Evolutionary conservation across 2,888 invertebrate species (phyloP).

Genomic region (Harpagoxenus sublaevis): DNA sequence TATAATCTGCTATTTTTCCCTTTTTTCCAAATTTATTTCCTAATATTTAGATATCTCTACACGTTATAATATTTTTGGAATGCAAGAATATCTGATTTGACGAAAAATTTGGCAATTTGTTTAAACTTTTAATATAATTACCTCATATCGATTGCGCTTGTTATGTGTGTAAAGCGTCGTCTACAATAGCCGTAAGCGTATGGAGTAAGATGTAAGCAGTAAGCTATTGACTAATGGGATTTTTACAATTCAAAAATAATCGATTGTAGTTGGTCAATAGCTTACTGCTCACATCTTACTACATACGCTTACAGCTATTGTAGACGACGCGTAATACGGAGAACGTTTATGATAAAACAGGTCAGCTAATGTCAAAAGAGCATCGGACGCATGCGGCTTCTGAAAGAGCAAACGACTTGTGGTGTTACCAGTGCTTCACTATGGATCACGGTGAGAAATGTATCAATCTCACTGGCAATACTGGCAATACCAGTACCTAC

Average conservation of each 20-base stretch:
- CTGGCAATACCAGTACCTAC: conserved; percentile 87
- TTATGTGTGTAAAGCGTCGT: neutral
- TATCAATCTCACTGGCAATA: conserved; percentile 88
- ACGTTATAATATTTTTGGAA: neutral
- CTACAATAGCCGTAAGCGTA: too few relatives aligned
- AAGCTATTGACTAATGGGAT: too few relatives aligned
- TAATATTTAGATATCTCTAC: neutral
- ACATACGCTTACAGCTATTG: too few relatives aligned
- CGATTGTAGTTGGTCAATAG: too few relatives aligned
- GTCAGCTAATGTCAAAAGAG: conserved; percentile 87
- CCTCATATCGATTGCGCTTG: neutral
- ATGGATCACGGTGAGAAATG: conserved; percentile 92
- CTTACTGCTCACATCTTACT: too few relatives aligned
- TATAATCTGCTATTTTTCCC: neutral
- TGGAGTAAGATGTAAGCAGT: too few relatives aligned
- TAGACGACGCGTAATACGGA: neutral
- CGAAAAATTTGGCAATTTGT: neutral
- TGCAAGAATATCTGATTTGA: neutral
- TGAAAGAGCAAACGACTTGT: conserved; percentile 92
- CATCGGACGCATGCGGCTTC: conserved; percentile 94
- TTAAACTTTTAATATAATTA: conserved; percentile 3
- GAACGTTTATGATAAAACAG: conserved; percentile 60
- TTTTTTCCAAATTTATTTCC: neutral
- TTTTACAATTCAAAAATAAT: too few relatives aligned
- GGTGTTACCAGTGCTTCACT: conserved; percentile 94